Evolutionary conservation across 2,797 vertebrate genomes (phyloP), one percentile per base, ranked within the genome.

Genomic region (Helarctos malayanus): DNA sequence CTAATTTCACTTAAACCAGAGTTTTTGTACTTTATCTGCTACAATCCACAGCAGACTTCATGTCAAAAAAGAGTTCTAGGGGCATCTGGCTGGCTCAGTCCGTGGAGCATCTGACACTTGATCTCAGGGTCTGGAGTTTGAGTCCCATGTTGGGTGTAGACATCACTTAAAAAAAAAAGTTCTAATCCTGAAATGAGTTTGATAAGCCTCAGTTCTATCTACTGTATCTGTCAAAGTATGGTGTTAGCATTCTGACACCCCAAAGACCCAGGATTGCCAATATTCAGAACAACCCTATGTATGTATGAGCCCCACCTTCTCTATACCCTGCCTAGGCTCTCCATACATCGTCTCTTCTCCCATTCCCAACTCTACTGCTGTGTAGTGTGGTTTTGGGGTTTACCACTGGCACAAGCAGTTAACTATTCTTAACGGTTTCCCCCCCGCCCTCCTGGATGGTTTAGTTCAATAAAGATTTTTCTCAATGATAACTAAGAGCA

Each of bases 401-500:
- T 82, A 94, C 75, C 82, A 94, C 61, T 52, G 49, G n/a, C 91
- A 65, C 21, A 87, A 87, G 38, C 81, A 94, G 73, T 68, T 75
- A 96, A 87, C 57, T 82, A 52, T 79, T 79, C 71, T 89, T 45
- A 88, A 41, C 41, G 41, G 41, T 41, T 41, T 41, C 41, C 6
- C 41, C 41, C 41, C 41, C 41, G 38, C 38, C 41, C 63, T 81
- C 35, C 52, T 80, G 47, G 29, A 75, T 57, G 38, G 47, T 79
- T 57, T 69, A 93, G 65, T 19, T 75, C 73, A 86, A 89, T 63
- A 80, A 80, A 91, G 47, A 75, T 52, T 91, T 86, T 90, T 91
- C 75, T 81, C 65, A 84, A 1, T 80, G 81, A 80, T 86, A 81
- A 80, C 32, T 54, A 79, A 76, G 63, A 89, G 54, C 45, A 18